Base-by-base conservation (phyloP, 2,888 invertebrate species). In the Campoplex capitator region DNA sequence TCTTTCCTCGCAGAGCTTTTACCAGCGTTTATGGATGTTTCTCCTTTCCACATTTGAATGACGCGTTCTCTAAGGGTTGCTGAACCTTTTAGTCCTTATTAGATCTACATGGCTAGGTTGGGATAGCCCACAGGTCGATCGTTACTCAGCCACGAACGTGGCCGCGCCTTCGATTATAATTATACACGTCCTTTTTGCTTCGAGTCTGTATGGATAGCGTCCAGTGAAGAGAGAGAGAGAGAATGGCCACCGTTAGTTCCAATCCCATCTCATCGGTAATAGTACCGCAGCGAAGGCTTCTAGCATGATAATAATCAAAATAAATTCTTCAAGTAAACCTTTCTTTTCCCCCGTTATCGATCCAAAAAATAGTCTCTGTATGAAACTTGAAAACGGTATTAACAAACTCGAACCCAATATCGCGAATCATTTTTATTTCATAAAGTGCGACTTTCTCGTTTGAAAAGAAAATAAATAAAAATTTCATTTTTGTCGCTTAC, bases 41-140 rank as follows among this genome's bases (percentile, higher is more conserved):
- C 62, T 74, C 54, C 38, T 23, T 58, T 51, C 58, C 18, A 9
- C 42, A 23, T 28, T 32, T 48, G 74, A 70, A 71, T 78, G 35
- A 81, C 74, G 75, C 58, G 58, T 74, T 74, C 45, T 28, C 56
- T 3, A 56, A 83, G 85, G 88, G 84, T 88, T 84, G 88, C 74
- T 76, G 89, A 91, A 92, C 91, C 91, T 92, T 92, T 92, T 88
- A 91, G 89, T 76, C 86, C 78, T 89, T 89, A 91, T 91, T 90
- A 88, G 88, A 68, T 84, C 71, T 38, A 62, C 48, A 75, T 81
- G 71, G 78, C 65, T 45, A 56, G 83, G 83, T 71, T 71, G 51
- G 54, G 45, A 71, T n/a, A 38, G 62, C 70, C 62, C 84, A 84
- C 79, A 80, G 87, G 87, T 89, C 89, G 89, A 90, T 84, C 88